Percentiles rank a stretch among this genome's conserved stretches.
These are phyloP conservation scores for Adelosebastes latens DNA, from an alignment of 2,797 vertebrate species.

Conservation along the genomic window DNA sequence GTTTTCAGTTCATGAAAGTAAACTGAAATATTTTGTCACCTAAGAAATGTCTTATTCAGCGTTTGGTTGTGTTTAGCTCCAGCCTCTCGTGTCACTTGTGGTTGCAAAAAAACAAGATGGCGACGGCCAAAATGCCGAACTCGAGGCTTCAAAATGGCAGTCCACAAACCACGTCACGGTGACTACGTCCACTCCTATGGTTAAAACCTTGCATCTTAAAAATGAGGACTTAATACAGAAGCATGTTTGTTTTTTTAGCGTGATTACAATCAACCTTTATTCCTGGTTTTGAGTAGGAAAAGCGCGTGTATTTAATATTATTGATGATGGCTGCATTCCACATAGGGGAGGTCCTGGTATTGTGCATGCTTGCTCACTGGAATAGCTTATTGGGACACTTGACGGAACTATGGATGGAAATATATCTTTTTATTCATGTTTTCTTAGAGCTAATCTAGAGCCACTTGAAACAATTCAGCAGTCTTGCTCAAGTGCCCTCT, in stretches of 20 bases:
- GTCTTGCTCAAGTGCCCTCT: background rate
- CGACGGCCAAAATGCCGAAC: accelerated
- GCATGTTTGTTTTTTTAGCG: background rate
- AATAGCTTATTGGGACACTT: background rate
- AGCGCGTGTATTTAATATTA: background rate
- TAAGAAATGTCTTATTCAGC: no score
- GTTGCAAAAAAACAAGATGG: no score
- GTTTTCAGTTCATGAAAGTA: no score
- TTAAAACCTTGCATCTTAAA: background rate
- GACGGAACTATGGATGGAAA: background rate
- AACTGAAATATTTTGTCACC: no score
- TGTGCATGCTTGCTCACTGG: background rate
- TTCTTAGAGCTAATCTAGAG: background rate
- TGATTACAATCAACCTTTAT: background rate
- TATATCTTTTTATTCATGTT: background rate
- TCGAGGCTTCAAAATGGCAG: no score
- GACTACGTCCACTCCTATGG: no score
- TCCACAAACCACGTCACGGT: no score
- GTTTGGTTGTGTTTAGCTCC: no score
- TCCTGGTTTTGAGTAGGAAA: background rate
- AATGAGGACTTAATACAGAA: background rate
- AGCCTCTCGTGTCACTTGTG: accelerated
- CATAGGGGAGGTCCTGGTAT: accelerated
- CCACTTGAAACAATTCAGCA: background rate
- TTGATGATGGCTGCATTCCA: background rate